A percentile compares a stretch with the other conserved stretches of the same genome.
These are phyloP conservation scores for Phycodurus eques DNA, from an alignment of 2,113 vertebrate species.

Conservation along the genomic window DNA sequence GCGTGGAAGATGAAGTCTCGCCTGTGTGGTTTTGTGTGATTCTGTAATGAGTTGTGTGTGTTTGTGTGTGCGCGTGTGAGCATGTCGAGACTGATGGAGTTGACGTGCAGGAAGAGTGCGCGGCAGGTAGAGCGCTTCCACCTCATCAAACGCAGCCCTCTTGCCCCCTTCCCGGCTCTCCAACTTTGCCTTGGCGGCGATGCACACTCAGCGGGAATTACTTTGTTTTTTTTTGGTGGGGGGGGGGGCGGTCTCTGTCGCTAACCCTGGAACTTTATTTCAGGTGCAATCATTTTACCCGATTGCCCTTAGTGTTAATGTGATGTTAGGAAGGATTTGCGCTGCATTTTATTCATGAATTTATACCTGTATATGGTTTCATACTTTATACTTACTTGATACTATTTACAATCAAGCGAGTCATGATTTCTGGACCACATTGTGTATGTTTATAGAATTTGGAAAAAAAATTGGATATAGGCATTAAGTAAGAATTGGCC, in stretches of 20 bases:
- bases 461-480: no score
- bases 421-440: no score
- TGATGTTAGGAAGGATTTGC: no score
- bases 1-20: neutral
- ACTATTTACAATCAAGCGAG: no score
- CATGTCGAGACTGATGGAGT: conserved; percentile 43
- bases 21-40: conserved; percentile 14
- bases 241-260: conserved; percentile 2
- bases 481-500: no score
- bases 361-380: no score
- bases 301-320: no score
- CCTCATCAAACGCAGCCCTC: conserved; percentile 51
- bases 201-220: conserved; percentile 32
- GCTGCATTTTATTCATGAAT: neutral
- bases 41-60: neutral
- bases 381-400: no score
- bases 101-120: conserved; percentile 26
- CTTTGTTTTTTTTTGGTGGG: conserved; percentile 22
- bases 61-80: neutral
- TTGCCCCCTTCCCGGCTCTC: conserved; percentile 43
- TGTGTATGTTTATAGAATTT: no score
- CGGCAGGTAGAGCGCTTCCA: conserved; percentile 62
- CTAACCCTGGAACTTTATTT: neutral
- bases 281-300: neutral
- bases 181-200: conserved; percentile 33